A percentile compares a stretch with the other conserved stretches of the same genome.
phyloP scores from a whole-genome alignment of 2,797 vertebrate genomes.

The Novumbra hubbsi region DNA sequence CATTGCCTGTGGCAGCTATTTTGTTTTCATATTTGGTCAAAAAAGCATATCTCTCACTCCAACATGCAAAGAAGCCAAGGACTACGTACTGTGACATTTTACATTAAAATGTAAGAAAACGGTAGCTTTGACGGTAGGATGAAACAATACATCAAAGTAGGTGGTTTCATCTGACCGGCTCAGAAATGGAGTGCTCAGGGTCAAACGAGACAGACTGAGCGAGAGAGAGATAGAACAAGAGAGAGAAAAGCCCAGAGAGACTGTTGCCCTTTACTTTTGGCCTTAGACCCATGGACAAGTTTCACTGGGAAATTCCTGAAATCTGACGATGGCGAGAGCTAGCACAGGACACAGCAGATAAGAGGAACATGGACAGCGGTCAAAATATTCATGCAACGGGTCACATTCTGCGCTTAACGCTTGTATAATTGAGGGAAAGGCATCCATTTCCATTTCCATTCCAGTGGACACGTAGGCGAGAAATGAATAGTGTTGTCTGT shows the following conservation, averaged over 20 bases:
- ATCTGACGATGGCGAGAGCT: conserved; percentile 49
- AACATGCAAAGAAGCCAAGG: not conserved
- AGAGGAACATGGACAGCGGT: conserved; percentile 53
- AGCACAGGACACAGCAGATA: not conserved
- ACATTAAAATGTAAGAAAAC: not conserved
- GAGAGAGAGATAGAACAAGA: not conserved
- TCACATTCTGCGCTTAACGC: conserved; percentile 73
- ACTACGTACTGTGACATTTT: not conserved
- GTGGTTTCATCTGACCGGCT: not conserved
- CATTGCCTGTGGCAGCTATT: not conserved
- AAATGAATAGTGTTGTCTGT: conserved; percentile 65
- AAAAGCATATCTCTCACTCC: not conserved
- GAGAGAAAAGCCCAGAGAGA: not conserved
- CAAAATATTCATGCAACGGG: conserved; percentile 72
- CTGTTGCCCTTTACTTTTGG: conserved; percentile 41
- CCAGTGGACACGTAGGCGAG: conserved; percentile 60
- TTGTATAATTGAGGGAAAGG: conserved; percentile 67
- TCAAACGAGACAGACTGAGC: conserved; percentile 14
- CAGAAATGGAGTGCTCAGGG: not conserved
- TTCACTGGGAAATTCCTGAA: conserved; percentile 66
- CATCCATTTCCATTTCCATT: conserved; percentile 63
- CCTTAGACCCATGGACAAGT: conserved; percentile 41
- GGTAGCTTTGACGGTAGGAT: not conserved
- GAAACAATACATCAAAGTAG: conserved; percentile 3
- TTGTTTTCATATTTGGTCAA: not conserved